phyloP scores from a whole-genome alignment of 2,888 invertebrate genomes.

The Eilema griseolum region DNA sequence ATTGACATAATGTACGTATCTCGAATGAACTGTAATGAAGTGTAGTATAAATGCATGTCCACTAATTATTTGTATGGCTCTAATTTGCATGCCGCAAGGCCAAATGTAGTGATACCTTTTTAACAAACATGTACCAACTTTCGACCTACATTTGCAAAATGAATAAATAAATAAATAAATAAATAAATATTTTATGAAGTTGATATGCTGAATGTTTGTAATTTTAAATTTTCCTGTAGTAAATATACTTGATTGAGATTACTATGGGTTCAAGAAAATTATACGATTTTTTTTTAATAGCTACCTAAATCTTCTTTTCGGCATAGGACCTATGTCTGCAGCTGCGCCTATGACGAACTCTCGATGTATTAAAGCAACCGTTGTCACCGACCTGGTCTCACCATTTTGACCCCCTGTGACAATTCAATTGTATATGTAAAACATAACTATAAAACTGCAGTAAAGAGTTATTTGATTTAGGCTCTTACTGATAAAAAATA shows the following conservation, averaged over 20 bases:
- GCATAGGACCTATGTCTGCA: conserved; percentile 74
- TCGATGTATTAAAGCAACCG: conserved; percentile 68
- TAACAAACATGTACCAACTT: too few species aligned
- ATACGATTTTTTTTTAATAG: neutral
- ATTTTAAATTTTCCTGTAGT: neutral
- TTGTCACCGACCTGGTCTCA: conserved; percentile 66
- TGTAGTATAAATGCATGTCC: too few species aligned
- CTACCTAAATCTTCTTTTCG: conserved; percentile 71
- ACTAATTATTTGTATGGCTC: too few species aligned
- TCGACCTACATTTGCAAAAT: too few species aligned
- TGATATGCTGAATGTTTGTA: neutral
- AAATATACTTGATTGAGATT: neutral
- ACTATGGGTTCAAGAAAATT: too few species aligned
- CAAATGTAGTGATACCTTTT: too few species aligned
- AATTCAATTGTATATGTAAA: neutral
- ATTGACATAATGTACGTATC: too few species aligned
- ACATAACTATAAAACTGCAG: neutral
- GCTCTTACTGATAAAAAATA: too few species aligned
- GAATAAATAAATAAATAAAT: too few species aligned
- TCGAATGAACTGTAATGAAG: too few species aligned
- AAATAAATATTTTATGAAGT: neutral
- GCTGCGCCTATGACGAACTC: conserved; percentile 71
- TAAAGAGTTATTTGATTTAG: neutral
- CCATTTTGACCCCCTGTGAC: conserved; percentile 55
- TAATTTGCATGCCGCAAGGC: too few species aligned